Conservation (phyloP, 2,113 vertebrate genomes). For the Epinephelus moara region DNA sequence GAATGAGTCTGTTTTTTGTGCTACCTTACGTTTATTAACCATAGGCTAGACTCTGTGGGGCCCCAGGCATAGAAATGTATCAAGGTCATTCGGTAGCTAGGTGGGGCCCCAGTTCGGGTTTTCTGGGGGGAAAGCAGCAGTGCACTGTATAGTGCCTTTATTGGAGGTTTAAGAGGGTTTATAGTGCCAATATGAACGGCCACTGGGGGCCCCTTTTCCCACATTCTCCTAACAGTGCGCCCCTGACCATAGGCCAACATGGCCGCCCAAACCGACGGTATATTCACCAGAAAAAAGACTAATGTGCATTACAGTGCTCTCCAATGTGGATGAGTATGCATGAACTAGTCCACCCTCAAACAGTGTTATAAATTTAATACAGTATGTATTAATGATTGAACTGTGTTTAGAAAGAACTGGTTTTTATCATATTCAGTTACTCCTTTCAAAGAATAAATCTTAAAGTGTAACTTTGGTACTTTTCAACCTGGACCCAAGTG, state of each 20-base stretch:
- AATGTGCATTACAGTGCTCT: conserved; percentile 27
- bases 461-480: background rate
- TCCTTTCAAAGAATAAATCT: conserved; percentile 61
- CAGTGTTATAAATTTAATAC: conserved; percentile 33
- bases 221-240: too few species aligned
- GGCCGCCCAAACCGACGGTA: background rate
- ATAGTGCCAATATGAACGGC: too few species aligned
- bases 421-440: conserved; percentile 21
- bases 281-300: conserved; percentile 13
- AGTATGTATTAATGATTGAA: conserved; percentile 30
- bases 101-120: too few species aligned
- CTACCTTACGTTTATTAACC: background rate
- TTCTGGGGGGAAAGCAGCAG: too few species aligned
- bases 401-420: conserved; percentile 29
- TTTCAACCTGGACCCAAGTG: too few species aligned
- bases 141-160: too few species aligned
- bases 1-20: conserved; percentile 1
- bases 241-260: background rate
- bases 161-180: too few species aligned
- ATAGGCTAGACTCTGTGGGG: background rate
- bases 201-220: too few species aligned
- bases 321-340: conserved; percentile 1
- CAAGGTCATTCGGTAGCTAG: too few species aligned
- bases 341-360: background rate
- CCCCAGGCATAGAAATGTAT: too few species aligned